These are phyloP conservation scores for Picathartes gymnocephalus DNA, from an alignment of 2,113 vertebrate genomes.

Conservation along the genomic window DNA sequence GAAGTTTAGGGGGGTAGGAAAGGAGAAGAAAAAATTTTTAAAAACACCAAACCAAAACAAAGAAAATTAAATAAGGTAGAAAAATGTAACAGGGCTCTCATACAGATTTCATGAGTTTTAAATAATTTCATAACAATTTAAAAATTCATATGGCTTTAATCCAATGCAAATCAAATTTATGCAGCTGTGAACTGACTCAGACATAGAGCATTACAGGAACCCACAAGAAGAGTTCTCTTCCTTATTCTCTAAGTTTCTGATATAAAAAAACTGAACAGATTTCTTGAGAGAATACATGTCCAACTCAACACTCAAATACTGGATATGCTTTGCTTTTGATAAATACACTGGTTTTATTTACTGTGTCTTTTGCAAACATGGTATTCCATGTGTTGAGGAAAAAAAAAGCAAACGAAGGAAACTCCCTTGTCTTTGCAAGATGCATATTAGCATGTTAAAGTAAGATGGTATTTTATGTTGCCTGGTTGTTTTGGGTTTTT, in stretches of 20 bases:
- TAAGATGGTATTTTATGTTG: not conserved
- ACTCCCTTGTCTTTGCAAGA: not conserved
- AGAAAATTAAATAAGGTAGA: not conserved
- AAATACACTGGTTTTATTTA: not conserved
- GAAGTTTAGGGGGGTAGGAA: not conserved
- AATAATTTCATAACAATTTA: not conserved
- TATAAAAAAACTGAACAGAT: not conserved
- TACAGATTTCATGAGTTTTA: not conserved
- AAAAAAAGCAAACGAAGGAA: not conserved
- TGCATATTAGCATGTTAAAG: rapidly evolving
- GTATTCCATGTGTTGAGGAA: not conserved
- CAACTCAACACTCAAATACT: not conserved
- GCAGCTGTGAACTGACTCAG: not conserved
- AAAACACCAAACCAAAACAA: rapidly evolving
- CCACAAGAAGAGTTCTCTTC: not conserved
- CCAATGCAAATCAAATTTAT: not conserved
- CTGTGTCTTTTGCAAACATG: not conserved
- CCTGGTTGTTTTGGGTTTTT: not conserved
- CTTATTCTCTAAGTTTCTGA: not conserved
- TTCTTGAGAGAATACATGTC: not conserved
- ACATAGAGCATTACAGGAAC: not conserved
- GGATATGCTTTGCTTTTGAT: not conserved
- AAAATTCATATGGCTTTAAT: not conserved
- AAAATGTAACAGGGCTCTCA: not conserved
- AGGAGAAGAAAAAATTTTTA: rapidly evolving